Percentiles rank a stretch among this genome's conserved stretches.
Conservation (phyloP, 1,140 invertebrate genomes). For the Meloidogyne hapla region DNA sequence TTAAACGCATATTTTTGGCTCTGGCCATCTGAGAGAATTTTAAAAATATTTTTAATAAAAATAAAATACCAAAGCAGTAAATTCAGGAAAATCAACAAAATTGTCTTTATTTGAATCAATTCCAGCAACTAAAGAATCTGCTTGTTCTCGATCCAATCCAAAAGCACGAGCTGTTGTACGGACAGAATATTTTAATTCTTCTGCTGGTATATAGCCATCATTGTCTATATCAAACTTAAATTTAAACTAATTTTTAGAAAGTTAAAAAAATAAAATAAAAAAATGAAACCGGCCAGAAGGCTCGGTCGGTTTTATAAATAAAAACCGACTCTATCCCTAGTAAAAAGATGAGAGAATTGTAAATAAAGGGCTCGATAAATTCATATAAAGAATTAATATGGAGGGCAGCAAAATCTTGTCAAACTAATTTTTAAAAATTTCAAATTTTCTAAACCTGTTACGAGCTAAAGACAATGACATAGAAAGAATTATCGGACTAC, state of each 20-base stretch:
- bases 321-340: no score
- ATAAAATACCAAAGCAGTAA: slow-evolving; percentile 37
- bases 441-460: no score
- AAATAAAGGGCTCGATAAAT: no score
- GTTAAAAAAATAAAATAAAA: background rate
- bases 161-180: slow-evolving; percentile 22
- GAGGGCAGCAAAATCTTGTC: no score
- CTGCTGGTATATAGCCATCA: slow-evolving; percentile 39
- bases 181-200: slow-evolving; percentile 35
- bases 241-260: no score
- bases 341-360: no score
- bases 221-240: slow-evolving; percentile 49
- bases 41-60: background rate
- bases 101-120: slow-evolving; percentile 44
- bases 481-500: no score
- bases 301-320: no score
- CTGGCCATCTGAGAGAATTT: slow-evolving; percentile 40
- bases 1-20: slow-evolving; percentile 42
- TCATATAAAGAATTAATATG: no score
- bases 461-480: no score
- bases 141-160: slow-evolving; percentile 40
- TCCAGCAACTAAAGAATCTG: slow-evolving; percentile 29
- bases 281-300: no score
- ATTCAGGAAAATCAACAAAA: slow-evolving; percentile 46
- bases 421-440: no score